Evolutionary conservation across 2,113 vertebrate genomes (phyloP).

Genomic region (Crotalus tigris): DNA sequence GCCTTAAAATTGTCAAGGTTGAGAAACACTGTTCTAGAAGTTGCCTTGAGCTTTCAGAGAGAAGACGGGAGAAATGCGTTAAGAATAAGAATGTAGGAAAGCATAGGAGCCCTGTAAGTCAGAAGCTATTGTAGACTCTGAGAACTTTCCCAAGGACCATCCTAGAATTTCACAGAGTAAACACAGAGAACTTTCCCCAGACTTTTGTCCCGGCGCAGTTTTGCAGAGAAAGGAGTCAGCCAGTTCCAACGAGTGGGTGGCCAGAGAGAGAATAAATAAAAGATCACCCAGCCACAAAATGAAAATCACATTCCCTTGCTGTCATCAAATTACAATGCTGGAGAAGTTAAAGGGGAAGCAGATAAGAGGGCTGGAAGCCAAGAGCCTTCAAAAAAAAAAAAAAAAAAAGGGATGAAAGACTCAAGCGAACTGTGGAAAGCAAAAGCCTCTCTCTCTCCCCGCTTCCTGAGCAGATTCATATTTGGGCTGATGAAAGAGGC

Average conservation of each 20-base stretch:
- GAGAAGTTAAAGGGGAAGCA: conserved; percentile 22
- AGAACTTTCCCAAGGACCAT: not conserved
- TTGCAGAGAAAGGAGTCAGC: not conserved
- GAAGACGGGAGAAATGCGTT: not conserved
- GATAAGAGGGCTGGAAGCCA: conserved; percentile 37
- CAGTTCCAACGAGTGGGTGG: not conserved
- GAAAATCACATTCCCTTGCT: not conserved
- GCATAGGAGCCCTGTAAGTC: not conserved
- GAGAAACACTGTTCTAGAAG: not conserved
- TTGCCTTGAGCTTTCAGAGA: not conserved
- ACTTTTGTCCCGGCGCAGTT: not conserved
- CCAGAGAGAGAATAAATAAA: not conserved
- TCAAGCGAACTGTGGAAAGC: not conserved
- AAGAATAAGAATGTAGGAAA: not conserved
- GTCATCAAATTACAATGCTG: conserved; percentile 30
- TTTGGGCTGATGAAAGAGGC: conserved; percentile 40
- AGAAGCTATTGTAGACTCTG: not conserved
- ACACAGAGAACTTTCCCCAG: not conserved
- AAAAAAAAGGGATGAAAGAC: conserved; percentile 43
- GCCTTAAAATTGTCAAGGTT: no score
- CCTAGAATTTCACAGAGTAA: not conserved
- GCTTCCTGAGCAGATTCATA: conserved; percentile 22
- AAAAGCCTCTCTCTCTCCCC: not conserved
- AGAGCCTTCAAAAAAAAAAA: conserved; percentile 47
- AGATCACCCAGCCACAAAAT: conserved; percentile 9